A percentile compares a stretch with the other conserved stretches of the same genome.
phyloP scores from a whole-genome alignment of 2,888 invertebrate genomes.

The Iselma pallidipennis region DNA sequence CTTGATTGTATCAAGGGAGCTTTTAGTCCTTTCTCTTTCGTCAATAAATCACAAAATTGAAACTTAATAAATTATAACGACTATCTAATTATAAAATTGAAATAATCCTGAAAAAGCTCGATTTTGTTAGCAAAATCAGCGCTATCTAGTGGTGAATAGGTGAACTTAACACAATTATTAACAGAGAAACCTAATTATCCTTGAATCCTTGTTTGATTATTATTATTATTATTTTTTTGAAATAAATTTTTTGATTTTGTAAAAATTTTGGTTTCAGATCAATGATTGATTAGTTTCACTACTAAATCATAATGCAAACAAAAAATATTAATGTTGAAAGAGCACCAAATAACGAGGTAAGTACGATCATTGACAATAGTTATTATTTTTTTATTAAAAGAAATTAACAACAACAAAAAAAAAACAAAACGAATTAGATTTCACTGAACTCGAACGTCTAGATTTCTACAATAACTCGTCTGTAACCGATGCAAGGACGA shows the following conservation, averaged over 20 bases:
- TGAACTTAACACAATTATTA: background rate
- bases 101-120: background rate
- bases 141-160: background rate
- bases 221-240: background rate
- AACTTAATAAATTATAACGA: no score
- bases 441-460: background rate
- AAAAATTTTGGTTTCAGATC: constrained; percentile 14
- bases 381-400: background rate
- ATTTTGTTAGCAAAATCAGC: background rate
- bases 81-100: background rate
- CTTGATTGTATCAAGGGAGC: background rate
- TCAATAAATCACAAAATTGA: no score
- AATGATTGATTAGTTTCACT: constrained; percentile 6
- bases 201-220: no score
- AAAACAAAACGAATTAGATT: no score
- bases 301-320: constrained; percentile 60
- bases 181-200: background rate
- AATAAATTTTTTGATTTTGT: background rate
- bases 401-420: background rate
- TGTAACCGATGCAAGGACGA: background rate
- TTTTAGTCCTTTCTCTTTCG: background rate
- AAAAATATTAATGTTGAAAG: constrained; percentile 65
- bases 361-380: background rate
- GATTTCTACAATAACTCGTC: background rate
- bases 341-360: constrained; percentile 49